Evolutionary conservation across 2,797 vertebrate genomes (phyloP).

Genomic region (Neosilurus hyrtlii): DNA sequence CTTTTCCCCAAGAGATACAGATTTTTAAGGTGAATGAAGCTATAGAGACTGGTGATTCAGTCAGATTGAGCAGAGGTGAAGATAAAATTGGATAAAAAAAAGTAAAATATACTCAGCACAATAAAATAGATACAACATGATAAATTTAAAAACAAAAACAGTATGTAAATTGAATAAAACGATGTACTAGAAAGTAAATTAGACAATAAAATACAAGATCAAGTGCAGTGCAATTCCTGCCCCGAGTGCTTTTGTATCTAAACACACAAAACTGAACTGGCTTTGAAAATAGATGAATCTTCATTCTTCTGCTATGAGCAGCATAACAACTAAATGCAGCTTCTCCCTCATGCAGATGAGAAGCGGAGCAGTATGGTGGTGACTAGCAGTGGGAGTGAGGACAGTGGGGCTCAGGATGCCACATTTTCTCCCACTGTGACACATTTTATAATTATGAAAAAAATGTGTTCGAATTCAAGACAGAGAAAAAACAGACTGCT

Average conservation of each 20-base stretch:
- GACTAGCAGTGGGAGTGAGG: conserved; percentile 12
- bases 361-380: neutral
- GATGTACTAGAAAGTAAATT: neutral
- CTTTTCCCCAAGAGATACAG: neutral
- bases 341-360: neutral
- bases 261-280: neutral
- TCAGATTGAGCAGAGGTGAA: neutral
- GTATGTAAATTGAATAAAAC: neutral
- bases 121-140: neutral
- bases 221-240: neutral
- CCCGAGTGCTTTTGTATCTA: neutral
- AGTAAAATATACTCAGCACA: neutral
- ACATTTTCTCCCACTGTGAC: conserved; percentile 1
- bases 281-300: conserved; percentile 4
- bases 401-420: conserved; percentile 5
- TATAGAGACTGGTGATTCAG: neutral
- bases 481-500: neutral
- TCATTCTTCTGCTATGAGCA: neutral
- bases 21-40: neutral
- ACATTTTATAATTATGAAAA: conserved; percentile 11
- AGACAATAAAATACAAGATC: neutral
- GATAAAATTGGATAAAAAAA: neutral
- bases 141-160: neutral
- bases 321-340: neutral
- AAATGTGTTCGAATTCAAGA: neutral